Evolutionary conservation across 2,888 invertebrate species (phyloP).

Genomic region (Himalopsyche japonica): DNA sequence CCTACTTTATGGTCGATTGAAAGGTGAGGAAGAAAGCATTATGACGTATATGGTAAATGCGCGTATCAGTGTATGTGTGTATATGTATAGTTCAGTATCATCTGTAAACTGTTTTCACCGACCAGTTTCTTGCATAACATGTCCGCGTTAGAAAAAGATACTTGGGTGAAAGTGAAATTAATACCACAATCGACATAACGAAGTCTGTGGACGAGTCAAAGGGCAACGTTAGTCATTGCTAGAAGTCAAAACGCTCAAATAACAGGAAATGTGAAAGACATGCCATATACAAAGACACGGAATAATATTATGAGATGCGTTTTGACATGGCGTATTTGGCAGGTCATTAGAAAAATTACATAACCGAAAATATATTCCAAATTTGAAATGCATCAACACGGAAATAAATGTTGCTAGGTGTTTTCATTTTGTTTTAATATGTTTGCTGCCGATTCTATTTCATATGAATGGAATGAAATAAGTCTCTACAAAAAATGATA

Average conservation of each 20-base stretch:
- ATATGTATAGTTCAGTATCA: conserved; percentile 9
- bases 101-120: conserved; percentile 23
- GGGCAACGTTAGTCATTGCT: not conserved
- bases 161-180: conserved; percentile 26
- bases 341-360: not conserved
- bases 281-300: not conserved
- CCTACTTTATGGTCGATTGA: not conserved
- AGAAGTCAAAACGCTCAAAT: not conserved
- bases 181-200: not conserved
- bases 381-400: not conserved
- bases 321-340: not conserved
- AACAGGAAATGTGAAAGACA: not conserved
- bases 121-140: conserved; percentile 34
- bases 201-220: not conserved
- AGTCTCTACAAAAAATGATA: no score
- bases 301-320: not conserved
- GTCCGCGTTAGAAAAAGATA: not conserved
- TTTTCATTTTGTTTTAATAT: not conserved
- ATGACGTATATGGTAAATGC: not conserved
- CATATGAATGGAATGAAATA: no score
- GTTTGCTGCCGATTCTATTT: no score
- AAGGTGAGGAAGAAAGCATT: conserved; percentile 11
- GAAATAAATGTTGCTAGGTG: not conserved
- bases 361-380: not conserved
- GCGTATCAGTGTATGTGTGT: not conserved